Evolutionary conservation across 2,797 vertebrate species (phyloP), one percentile per base, ranked within the genome.

Genomic region (Cryptoblepharus egeriae): DNA sequence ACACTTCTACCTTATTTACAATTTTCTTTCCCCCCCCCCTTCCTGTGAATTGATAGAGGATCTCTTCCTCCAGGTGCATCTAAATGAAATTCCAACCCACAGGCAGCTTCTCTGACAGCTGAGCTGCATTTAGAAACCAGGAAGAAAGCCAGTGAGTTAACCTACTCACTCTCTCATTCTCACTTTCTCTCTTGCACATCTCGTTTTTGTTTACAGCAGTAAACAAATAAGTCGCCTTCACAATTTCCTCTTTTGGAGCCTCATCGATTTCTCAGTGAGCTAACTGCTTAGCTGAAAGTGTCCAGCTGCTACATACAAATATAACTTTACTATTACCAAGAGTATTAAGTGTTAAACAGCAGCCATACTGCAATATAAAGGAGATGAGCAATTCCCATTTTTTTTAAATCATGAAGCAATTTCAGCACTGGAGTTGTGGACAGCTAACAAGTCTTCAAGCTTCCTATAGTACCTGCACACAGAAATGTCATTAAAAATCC

Each of bases 351-450:
- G 32, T 20, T 1, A 64, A 74, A 74, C 39, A 39, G 37, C 37
- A 22, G 30, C 26, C 24, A 60, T 52, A 20, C 13, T 71, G 15
- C 35, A 65, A 45, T 26, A 52, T 24, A 55, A 45, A 73, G 28
- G 22, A 42, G 12, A 7, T 20, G 24, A 5, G 5, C 1, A 1
- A 37, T 37, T 65, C 55, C 18, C 26, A 42, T 57, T 71, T 63
- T 16, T 35, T n/a, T n/a, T n/a, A n/a, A 57, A 32, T 26, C 49
- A 12, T 60, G n/a, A 75, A 71, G 64, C 35, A 6, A 24, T 77
- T 87, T 85, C 85, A 85, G 87, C 67, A 87, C 85, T 74, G 42
- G n/a, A 69, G 63, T 30, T 9, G 16, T 39, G 89, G 89, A 90
- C 83, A 88, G 89, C 81, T 79, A 78, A 61, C 37, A 30, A 2